A percentile compares a stretch with the other conserved stretches of the same genome.
These are phyloP conservation scores for Meriones psammophilus DNA, from an alignment of 2,797 vertebrate genomes.

Conservation along the genomic window DNA sequence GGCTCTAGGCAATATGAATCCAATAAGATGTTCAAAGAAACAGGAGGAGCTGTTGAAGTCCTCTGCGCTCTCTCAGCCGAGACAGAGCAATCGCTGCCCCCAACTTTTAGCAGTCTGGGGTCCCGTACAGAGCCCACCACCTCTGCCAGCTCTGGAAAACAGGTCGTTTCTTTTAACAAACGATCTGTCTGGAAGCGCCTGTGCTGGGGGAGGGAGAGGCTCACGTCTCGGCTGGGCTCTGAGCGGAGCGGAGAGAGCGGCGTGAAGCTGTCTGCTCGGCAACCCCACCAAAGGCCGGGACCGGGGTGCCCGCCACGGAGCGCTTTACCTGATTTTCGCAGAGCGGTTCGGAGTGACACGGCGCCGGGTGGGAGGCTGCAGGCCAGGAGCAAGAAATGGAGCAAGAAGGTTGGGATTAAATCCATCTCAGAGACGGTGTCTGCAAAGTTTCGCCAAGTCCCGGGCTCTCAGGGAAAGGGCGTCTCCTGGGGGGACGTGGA, in stretches of 20 bases:
- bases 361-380: slow-evolving; percentile 72
- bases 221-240: neutral
- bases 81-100: slow-evolving; percentile 64
- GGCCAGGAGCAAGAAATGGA: slow-evolving; percentile 82
- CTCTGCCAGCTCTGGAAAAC: slow-evolving; percentile 53
- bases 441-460: slow-evolving; percentile 85
- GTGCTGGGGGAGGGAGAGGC: neutral
- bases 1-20: slow-evolving; percentile 70
- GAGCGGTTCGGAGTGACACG: slow-evolving; percentile 72
- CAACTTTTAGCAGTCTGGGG: slow-evolving; percentile 42
- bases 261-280: neutral
- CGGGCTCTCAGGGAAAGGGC: slow-evolving; percentile 51
- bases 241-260: neutral
- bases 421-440: slow-evolving; percentile 88
- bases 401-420: slow-evolving; percentile 77
- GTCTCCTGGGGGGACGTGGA: slow-evolving; percentile 1
- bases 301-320: neutral
- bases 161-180: slow-evolving; percentile 53
- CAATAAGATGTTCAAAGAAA: slow-evolving; percentile 68
- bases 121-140: slow-evolving; percentile 17
- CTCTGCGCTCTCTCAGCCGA: slow-evolving; percentile 40
- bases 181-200: slow-evolving; percentile 29
- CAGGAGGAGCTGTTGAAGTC: slow-evolving; percentile 37
- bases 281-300: neutral
- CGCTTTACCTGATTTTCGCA: slow-evolving; percentile 87